Evolutionary conservation across 1,140 invertebrate genomes (phyloP).

Genomic region (Portunus trituberculatus): DNA sequence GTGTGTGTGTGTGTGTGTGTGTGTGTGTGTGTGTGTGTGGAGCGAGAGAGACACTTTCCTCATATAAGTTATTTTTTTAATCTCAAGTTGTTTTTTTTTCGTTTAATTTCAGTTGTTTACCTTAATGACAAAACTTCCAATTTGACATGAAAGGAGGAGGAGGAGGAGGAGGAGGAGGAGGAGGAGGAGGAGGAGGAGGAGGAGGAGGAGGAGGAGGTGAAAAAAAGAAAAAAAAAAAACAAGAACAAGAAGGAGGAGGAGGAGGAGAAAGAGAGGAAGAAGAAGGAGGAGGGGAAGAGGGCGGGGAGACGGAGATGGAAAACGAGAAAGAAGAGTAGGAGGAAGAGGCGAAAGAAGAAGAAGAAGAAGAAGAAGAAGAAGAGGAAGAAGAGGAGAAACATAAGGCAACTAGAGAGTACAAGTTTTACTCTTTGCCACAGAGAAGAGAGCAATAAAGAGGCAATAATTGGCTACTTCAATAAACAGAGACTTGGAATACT

Average conservation of each 20-base stretch:
- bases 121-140: background rate
- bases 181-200: background rate
- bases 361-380: background rate
- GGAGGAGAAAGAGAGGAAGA: background rate
- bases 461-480: too few relatives aligned
- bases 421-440: too few relatives aligned
- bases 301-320: background rate
- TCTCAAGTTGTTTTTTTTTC: background rate
- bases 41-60: background rate
- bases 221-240: background rate
- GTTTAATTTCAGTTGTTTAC: slow-evolving; percentile 2
- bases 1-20: too few relatives aligned
- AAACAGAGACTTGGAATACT: too few relatives aligned
- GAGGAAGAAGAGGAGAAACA: too few relatives aligned
- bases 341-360: background rate
- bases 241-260: background rate
- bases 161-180: background rate
- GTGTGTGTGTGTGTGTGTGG: too few relatives aligned
- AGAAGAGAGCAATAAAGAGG: too few relatives aligned
- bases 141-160: background rate
- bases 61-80: background rate
- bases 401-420: too few relatives aligned
- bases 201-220: background rate
- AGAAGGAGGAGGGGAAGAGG: background rate
- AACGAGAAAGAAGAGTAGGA: background rate